Base-by-base conservation (phyloP, 2,113 vertebrate species). In the Gobiocypris rarus region DNA sequence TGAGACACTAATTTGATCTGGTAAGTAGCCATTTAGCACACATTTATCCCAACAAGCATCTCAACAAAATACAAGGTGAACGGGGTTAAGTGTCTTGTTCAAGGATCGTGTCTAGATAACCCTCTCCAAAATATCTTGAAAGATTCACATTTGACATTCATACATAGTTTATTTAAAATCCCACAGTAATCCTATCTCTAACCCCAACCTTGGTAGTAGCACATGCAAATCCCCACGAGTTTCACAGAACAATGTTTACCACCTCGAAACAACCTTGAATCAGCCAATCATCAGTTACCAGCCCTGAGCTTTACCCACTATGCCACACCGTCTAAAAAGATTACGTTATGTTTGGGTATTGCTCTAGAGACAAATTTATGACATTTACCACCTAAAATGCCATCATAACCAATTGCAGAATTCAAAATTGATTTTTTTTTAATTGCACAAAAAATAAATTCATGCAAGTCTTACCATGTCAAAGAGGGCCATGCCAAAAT, bases 401-500 rank as follows among this genome's bases (percentile, higher is more conserved):
- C n/a, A 61, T 61, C 24, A 26, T 61, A 11, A 61, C 4, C 58
- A 61, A 56, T 22, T 4, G 6, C n/a, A 61, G 10, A 4, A 13
- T 61, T 26, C 4, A 26, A 59, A 59, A 28, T 24, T 5, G 1
- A 0, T 5, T 1, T 24, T 28, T 3, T 26, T 11, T 15, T 10
- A 38, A 31, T 14, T 75, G 26, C 19, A 45, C 22, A 8, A 73
- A 43, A 73, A 41, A 9, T 48, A 9, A 50, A 75, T 9, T 56
- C 4, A 58, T 63, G 15, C 19, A 58, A 83, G 87, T 86, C 96
- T 95, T 95, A 99, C 98, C 87, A 98, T 97, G 94, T 98, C 96
- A 75, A 95, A 91, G 86, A 97, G 93, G 80, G 95, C 96, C 89
- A 96, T 93, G 84, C 95, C 93, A 87, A 98, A 98, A 92, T 98